Percentiles rank a stretch among this genome's conserved stretches.
Conservation (phyloP, 2,888 invertebrate genomes). For the Piscicola geometra region DNA sequence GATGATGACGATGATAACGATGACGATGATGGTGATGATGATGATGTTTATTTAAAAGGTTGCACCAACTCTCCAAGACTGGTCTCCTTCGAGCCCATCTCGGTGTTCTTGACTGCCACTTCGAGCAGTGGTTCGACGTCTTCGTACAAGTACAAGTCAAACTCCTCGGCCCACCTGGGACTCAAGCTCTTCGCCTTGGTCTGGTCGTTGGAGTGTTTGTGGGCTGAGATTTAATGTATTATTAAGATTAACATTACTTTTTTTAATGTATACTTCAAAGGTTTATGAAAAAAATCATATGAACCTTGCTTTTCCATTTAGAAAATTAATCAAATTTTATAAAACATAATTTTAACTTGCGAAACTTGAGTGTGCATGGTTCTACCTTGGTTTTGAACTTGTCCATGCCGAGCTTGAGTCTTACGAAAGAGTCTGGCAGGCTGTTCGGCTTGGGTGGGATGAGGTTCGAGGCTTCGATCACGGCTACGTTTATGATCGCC, state of each 20-base stretch:
- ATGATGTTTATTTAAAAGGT: no score
- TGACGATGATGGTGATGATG: no score
- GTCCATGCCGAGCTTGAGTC: constrained; percentile 92
- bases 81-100: constrained; percentile 74
- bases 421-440: constrained; percentile 86
- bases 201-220: no score
- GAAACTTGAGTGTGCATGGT: neutral
- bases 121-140: constrained; percentile 86
- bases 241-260: no score
- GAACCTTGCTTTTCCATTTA: no score
- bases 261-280: no score
- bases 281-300: no score
- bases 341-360: neutral
- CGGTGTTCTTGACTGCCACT: constrained; percentile 84
- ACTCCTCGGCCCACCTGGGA: constrained; percentile 92
- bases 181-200: constrained; percentile 71
- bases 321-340: neutral
- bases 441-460: constrained; percentile 77
- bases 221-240: no score
- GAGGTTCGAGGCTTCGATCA: constrained; percentile 88
- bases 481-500: constrained; percentile 90
- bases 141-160: constrained; percentile 91
- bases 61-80: constrained; percentile 70
- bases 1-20: neutral
- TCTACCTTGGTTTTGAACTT: constrained; percentile 90